A percentile compares a stretch with the other conserved stretches of the same genome.
phyloP scores from a whole-genome alignment of 64 coral and sea anemone species.

The Hydrozoanthus tunicans region DNA sequence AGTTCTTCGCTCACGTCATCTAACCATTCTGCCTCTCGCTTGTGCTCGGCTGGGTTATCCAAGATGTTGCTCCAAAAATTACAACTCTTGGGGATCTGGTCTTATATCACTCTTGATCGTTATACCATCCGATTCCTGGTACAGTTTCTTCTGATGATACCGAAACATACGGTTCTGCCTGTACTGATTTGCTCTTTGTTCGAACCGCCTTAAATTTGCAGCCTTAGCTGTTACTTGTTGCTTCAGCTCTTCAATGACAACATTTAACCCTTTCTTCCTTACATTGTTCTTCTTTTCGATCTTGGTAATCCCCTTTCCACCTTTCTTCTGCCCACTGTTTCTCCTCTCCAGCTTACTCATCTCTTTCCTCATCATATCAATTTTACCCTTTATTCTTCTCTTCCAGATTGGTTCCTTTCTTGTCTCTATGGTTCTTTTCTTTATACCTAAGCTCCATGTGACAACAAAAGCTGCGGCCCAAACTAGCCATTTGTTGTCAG shows the following conservation, averaged over 20 bases:
- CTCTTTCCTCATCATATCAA: constrained; percentile 12
- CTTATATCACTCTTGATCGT: not conserved
- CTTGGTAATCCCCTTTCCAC: not conserved
- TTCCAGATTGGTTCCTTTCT: constrained; percentile 64
- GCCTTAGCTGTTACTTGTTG: constrained; percentile 44
- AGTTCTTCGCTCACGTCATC: constrained; percentile 29
- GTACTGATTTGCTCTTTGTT: constrained; percentile 65
- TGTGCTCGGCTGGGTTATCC: constrained; percentile 41
- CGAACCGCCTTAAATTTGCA: constrained; percentile 56
- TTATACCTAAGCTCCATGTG: constrained; percentile 26
- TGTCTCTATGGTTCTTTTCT: not conserved
- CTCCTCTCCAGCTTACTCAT: constrained; percentile 48
- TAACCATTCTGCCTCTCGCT: constrained; percentile 41
- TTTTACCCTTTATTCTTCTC: constrained; percentile 51
- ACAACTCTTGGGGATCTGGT: constrained; percentile 42
- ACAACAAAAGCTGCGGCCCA: constrained; percentile 51
- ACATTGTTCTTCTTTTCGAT: constrained; percentile 56
- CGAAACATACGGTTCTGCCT: constrained; percentile 62
- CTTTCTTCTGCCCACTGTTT: not conserved
- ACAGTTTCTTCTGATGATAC: constrained; percentile 63
- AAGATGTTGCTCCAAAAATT: constrained; percentile 38
- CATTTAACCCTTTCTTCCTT: constrained; percentile 47
- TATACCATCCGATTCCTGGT: constrained; percentile 53
- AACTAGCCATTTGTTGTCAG: constrained; percentile 33
- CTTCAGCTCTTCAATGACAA: constrained; percentile 67